Conservation (phyloP, 2,888 invertebrate genomes). For the Ophonus ardosiacus region DNA sequence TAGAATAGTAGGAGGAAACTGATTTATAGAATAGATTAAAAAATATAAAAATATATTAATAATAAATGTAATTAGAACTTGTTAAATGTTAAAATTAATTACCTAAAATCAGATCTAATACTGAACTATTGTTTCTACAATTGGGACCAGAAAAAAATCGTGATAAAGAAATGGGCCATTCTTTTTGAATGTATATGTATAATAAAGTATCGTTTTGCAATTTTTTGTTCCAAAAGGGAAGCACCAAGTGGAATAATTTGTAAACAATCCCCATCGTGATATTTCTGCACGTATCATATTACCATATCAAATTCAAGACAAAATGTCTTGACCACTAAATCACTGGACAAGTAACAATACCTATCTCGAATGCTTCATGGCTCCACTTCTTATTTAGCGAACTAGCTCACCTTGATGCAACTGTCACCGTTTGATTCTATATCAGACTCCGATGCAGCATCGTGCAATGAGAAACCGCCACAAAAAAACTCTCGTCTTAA, state of each 20-base stretch:
- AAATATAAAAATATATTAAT: too few relatives aligned
- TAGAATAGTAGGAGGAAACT: too few relatives aligned
- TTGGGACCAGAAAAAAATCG: too few relatives aligned
- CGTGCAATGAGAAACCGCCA: slow-evolving; percentile 59
- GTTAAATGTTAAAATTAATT: too few relatives aligned
- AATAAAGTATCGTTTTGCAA: background rate
- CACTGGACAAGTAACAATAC: background rate
- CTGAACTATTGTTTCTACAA: too few relatives aligned
- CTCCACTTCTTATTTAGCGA: background rate
- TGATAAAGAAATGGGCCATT: too few relatives aligned
- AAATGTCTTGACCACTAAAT: background rate
- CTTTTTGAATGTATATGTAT: background rate
- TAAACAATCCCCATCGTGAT: slow-evolving; percentile 3
- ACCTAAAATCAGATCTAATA: too few relatives aligned
- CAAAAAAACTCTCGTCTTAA: slow-evolving; percentile 65
- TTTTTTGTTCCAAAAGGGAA: background rate
- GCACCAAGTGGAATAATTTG: background rate
- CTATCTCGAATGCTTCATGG: background rate
- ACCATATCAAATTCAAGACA: slow-evolving; percentile 28
- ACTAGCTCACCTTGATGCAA: slow-evolving; percentile 18
- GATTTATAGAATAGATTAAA: too few relatives aligned
- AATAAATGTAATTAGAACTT: too few relatives aligned
- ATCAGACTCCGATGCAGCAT: background rate
- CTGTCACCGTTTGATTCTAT: background rate
- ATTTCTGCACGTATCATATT: background rate